Conservation (phyloP, 2,888 invertebrate species). For the Diarsia mendica region DNA sequence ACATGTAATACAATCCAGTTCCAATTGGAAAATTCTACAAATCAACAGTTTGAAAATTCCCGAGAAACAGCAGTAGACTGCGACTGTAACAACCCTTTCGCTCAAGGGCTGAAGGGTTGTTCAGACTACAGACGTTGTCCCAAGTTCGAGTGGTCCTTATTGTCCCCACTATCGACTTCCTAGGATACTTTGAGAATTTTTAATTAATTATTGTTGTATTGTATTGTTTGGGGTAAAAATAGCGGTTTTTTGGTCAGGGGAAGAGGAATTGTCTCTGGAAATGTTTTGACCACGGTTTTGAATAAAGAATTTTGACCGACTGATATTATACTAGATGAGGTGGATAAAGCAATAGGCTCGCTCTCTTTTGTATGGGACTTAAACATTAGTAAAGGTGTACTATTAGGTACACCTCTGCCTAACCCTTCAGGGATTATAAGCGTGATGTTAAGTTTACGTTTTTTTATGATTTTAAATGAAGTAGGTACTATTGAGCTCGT, state of each 20-base stretch:
- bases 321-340: background rate
- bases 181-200: conserved; percentile 61
- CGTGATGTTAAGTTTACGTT: no score
- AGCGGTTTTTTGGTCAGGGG: background rate
- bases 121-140: conserved; percentile 72
- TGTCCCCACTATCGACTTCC: conserved; percentile 69
- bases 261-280: background rate
- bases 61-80: conserved; percentile 65
- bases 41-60: conserved; percentile 85
- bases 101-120: conserved; percentile 73
- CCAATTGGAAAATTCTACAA: conserved; percentile 87
- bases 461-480: no score
- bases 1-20: conserved; percentile 71
- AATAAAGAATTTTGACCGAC: background rate
- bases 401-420: no score
- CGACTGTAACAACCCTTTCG: conserved; percentile 87
- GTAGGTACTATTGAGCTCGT: no score
- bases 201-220: conserved; percentile 66
- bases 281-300: background rate
- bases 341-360: background rate
- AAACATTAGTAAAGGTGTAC: no score
- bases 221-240: conserved; percentile 29
- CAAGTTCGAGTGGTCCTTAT: conserved; percentile 65
- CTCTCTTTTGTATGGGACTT: no score
- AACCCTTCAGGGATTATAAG: no score